These are phyloP conservation scores for Apamea crenata DNA, from an alignment of 2,888 invertebrate genomes.

Conservation along the genomic window DNA sequence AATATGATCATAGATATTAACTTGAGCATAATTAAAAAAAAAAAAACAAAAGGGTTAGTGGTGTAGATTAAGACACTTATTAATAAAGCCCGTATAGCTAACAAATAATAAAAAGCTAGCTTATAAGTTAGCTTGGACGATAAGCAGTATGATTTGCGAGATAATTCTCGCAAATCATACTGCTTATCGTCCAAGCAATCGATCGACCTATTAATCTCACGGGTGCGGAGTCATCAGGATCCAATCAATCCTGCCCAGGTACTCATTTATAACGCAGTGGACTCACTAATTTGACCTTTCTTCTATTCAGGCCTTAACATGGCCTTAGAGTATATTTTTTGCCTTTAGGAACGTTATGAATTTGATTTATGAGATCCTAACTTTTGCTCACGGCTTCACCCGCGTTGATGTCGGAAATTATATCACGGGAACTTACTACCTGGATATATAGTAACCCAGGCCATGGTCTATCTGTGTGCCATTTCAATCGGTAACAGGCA, in stretches of 20 bases:
- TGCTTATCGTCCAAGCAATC: conserved; percentile 35
- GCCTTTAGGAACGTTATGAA: background rate
- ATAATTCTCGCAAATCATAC: conserved; percentile 59
- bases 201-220: conserved; percentile 78
- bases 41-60: background rate
- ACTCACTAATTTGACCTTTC: conserved; percentile 67
- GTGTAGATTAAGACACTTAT: background rate
- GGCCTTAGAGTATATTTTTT: conserved; percentile 11
- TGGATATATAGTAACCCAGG: background rate
- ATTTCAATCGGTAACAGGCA: too few species aligned
- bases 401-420: background rate
- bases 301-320: conserved; percentile 24
- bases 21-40: background rate
- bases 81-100: background rate
- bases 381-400: background rate
- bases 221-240: conserved; percentile 81
- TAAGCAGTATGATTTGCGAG: too few species aligned
- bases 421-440: background rate
- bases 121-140: too few species aligned
- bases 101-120: conserved; percentile 29
- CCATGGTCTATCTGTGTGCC: too few species aligned
- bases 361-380: background rate
- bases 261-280: conserved; percentile 79
- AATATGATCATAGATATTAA: background rate
- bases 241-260: conserved; percentile 82